Evolutionary conservation across 2,888 invertebrate genomes (phyloP), one percentile per base, ranked within the genome.

Genomic region (Sphaerophoria rueppellii): DNA sequence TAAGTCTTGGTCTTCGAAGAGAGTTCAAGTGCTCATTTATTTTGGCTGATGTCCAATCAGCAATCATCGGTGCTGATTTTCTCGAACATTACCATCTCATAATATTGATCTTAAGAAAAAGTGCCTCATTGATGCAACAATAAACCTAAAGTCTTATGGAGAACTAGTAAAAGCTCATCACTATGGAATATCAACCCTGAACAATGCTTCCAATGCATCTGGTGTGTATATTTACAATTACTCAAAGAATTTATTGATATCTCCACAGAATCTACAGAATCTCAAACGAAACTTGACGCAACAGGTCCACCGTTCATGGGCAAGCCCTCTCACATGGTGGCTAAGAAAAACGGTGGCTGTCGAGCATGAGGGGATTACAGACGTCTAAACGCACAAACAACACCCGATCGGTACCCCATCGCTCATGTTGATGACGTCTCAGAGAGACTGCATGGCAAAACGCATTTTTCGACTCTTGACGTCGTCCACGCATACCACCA

Each of bases 391-490:
- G 81, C 86, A 0, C 57, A 63, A 4, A 91, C 90, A 0, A 60
- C 88, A 2, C 89, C 89, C 0, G 90, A 91, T 86, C 65, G 88
- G 1, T 90, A 90, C 67, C 90, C 90, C 87, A 24, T 89, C n/a
- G 5, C 87, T 34, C 50, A 71, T 40, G 11, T 70, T n/a, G 14
- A 57, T n/a, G 35, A 40, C 2, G 16, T 57, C 5, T n/a, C n/a
- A n/a, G n/a, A n/a, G n/a, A n/a, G n/a, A n/a, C n/a, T n/a, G n/a
- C n/a, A n/a, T n/a, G n/a, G n/a, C n/a, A n/a, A n/a, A n/a, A n/a
- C n/a, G n/a, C n/a, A n/a, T n/a, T n/a, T n/a, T n/a, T n/a, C n/a
- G n/a, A 11, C 32, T 2, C 74, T 89, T 6, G 89, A 90, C 74
- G 67, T 90, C 4, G 58, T 77, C 2, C 60, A 81, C 58, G 91